Base-by-base conservation (phyloP, 2,888 invertebrate species). In the Zaprionus obscuricornis region DNA sequence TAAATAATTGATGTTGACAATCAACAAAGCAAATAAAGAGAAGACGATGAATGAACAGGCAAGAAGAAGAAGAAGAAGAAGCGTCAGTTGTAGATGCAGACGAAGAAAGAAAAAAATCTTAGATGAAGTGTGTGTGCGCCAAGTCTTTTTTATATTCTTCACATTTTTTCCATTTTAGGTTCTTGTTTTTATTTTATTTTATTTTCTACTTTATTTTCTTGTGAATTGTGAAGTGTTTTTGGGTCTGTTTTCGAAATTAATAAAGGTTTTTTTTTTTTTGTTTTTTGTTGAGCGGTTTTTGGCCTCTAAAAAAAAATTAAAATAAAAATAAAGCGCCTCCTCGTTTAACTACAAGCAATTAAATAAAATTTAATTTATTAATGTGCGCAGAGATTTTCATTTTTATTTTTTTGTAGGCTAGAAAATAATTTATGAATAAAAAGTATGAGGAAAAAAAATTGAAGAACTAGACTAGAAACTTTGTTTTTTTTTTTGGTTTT, bases 1-100 rank as follows among this genome's bases (percentile, higher is more conserved):
- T 88, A 86, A 85, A 88, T 87, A 88, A 88, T 87, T 88, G 79
- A 87, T 85, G 83, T 77, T 77, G 87, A 85, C 88, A 88, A 88
- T 88, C 88, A 88, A 76, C 75, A 81, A 79, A 78, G 81, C 83
- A 88, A 88, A 87, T 86, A 87, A 79, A 82, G 84, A 72, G 45
- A 54, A 62, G 52, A 59, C 63, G 69, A 60, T 58, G 54, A 74
- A 69, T 69, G 69, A 77, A 64, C 31, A 29, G n/a, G n/a, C n/a
- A 29, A 6, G 29, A 29, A 31, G n/a, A 31, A 11, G n/a, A 16
- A 8, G 17, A 13, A 17, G 3, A 14, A n/a, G 11, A 37, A 26
- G 8, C 27, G 27, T 13, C 2, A 11, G 1, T 11, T 18, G 13
- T 10, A 29, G 14, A 42, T 16, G 11, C 11, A 37, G 14, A 37